A percentile compares a stretch with the other conserved stretches of the same genome.
Conservation (phyloP, 1,140 invertebrate genomes). For the Drosophila subpulchrella region DNA sequence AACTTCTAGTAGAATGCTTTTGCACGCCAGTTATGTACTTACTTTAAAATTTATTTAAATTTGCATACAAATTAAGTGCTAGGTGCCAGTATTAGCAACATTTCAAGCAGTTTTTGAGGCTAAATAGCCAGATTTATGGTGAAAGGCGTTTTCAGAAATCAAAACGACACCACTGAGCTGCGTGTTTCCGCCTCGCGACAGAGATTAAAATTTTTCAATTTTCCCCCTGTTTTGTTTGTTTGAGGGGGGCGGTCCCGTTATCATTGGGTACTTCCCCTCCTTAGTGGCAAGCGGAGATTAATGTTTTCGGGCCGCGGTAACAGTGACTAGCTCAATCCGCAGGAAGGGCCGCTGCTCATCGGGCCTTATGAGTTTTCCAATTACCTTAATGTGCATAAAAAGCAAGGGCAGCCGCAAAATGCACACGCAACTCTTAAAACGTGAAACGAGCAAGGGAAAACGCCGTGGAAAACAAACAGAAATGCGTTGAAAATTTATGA, state of each 20-base stretch:
- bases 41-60: too few species aligned
- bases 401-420: conserved; percentile 33
- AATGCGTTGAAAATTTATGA: conserved; percentile 79
- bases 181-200: conserved; percentile 72
- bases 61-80: too few species aligned
- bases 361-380: conserved; percentile 73
- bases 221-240: conserved; percentile 56
- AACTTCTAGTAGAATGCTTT: too few species aligned
- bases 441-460: conserved; percentile 27
- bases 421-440: conserved; percentile 39
- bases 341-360: conserved; percentile 51
- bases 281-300: conserved; percentile 82
- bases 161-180: conserved; percentile 10
- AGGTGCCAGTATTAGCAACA: too few species aligned
- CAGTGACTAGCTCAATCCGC: conserved; percentile 58
- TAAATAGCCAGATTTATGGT: not conserved
- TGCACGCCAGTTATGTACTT: too few species aligned
- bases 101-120: too few species aligned
- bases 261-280: conserved; percentile 52
- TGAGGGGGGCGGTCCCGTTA: conserved; percentile 17
- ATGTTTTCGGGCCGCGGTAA: conserved; percentile 52
- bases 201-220: conserved; percentile 78
- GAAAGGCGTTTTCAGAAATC: not conserved
- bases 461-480: conserved; percentile 53
- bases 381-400: conserved; percentile 82